Evolutionary conservation across 2,113 vertebrate genomes (phyloP), one percentile per base, ranked within the genome.

Genomic region (Chamaetylas fuelleborni): DNA sequence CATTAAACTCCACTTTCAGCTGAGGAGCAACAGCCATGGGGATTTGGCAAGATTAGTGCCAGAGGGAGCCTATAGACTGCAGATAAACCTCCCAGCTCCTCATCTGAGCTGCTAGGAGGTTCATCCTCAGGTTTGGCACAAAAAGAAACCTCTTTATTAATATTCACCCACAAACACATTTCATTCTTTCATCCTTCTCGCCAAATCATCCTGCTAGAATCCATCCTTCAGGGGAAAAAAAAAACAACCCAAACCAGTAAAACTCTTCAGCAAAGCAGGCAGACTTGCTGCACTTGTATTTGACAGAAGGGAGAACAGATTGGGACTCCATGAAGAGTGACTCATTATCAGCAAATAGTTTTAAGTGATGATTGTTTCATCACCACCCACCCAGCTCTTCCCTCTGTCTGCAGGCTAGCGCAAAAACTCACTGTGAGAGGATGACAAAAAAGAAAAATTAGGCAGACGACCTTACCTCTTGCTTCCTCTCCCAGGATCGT

Each of bases 301-400:
- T 93, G 92, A 96, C 95, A 96, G 95, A 96, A 95, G 94, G 95
- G 88, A 85, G 94, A 96, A 94, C 95, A 95, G 95, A 96, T 94
- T 95, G 95, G 95, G 81, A 94, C 91, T 94, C 91, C 77, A 47
- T 77, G 90, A 95, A 91, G 92, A 95, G 91, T 96, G 96, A 96
- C 85, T 97, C 95, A 96, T 96, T 95, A 96, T 95, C 92, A 97
- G 91, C 94, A 95, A 96, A 96, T 94, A 92, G 92, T 94, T 95
- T 91, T 94, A 96, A 95, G 92, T 93, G 93, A 81, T 93, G 92
- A 94, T 73, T 86, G 91, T 92, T 95, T 95, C 95, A 93, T 93
- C 95, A 94, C 90, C 85, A 96, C 95, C 93, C 95, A 92, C 95
- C 86, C 92, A 90, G 89, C 72, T 86, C 90, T 92, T 58, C 94